Evolutionary conservation across 53 echinoderm and acorn worm species (phyloP), one percentile per base, ranked within the genome.

Genomic region (Apostichopus leukothele): DNA sequence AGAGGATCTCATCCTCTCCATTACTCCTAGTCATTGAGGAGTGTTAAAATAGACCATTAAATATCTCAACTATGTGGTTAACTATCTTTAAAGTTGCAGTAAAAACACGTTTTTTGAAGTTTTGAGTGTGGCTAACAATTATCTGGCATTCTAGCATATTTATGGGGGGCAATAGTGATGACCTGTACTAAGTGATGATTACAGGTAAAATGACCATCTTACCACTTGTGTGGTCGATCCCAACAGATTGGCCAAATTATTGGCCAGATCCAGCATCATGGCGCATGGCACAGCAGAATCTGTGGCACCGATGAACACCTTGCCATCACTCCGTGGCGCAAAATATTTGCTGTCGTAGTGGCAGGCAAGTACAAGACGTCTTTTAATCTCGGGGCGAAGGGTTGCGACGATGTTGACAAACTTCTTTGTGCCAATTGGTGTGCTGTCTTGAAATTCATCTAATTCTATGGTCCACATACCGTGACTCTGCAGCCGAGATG

Each of bases 281-380:
- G 98, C 95, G 73, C 98, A 98, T 0, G 98, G 98, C 9, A 98
- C 93, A 25, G 95, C 93, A 4, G 98, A 98, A 87, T 98, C 98
- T 0, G 93, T 98, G 25, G 98, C 98, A 52, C 95, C 98, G 13
- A 98, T 86, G 74, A 98, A 98, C 6, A 74, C 90, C 7, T 74
- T 27, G 5, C 71, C 79, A 73, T 86, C 79, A 5, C 6, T 7
- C 12, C 83, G 53, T 18, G 92, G 89, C 60, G 78, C 53, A 77
- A 73, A 95, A 73, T 93, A 92, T 86, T 96, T 96, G 89, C 94
- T 94, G 93, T 98, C 98, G 75, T 98, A 93, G 67, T 98, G 98
- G 83, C 98, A 98, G 4, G 98, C 98, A 20, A 98, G 75, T 16
- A 98, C 94, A 13, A 98, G 94, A 60, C 95, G 91, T 19, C 95